phyloP scores from a whole-genome alignment of 2,888 invertebrate genomes.

The Apantesis nais region DNA sequence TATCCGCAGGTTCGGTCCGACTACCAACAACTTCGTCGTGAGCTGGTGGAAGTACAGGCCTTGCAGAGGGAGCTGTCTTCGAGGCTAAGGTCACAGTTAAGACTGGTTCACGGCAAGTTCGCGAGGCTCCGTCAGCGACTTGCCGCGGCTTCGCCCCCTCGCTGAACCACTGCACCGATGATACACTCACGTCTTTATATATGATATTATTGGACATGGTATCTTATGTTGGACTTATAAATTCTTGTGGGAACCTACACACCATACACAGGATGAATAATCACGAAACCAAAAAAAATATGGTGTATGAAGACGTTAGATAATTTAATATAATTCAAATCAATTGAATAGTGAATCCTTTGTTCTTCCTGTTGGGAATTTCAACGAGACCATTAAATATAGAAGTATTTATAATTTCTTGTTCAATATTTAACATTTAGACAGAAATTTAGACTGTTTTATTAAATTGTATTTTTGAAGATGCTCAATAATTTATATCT shows the following conservation, averaged over 20 bases:
- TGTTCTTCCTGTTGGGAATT: constrained; percentile 8
- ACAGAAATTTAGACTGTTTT: constrained; percentile 20
- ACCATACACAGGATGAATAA: neutral
- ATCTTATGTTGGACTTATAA: constrained; percentile 27
- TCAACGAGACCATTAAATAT: constrained; percentile 11
- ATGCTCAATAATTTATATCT: constrained; percentile 21
- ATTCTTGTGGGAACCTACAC: constrained; percentile 12
- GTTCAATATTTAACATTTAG: neutral
- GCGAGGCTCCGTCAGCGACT: constrained; percentile 90
- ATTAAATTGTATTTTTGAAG: constrained; percentile 27
- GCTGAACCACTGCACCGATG: constrained; percentile 38
- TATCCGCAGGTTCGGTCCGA: constrained; percentile 88
- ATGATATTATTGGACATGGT: constrained; percentile 7
- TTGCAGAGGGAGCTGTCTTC: constrained; percentile 91
- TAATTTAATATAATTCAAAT: constrained; percentile 1
- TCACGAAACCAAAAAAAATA: neutral
- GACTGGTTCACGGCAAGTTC: constrained; percentile 90
- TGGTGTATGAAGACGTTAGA: constrained; percentile 6
- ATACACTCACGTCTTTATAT: constrained; percentile 32
- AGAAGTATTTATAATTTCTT: constrained; percentile 8
- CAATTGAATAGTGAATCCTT: neutral
- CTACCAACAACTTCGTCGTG: constrained; percentile 91
- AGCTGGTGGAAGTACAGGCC: constrained; percentile 92
- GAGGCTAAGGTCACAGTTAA: constrained; percentile 90
- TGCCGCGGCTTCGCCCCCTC: constrained; percentile 80